Evolutionary conservation across 1,140 invertebrate genomes (phyloP), one percentile per base, ranked within the genome.

Genomic region (Ostrea edulis): DNA sequence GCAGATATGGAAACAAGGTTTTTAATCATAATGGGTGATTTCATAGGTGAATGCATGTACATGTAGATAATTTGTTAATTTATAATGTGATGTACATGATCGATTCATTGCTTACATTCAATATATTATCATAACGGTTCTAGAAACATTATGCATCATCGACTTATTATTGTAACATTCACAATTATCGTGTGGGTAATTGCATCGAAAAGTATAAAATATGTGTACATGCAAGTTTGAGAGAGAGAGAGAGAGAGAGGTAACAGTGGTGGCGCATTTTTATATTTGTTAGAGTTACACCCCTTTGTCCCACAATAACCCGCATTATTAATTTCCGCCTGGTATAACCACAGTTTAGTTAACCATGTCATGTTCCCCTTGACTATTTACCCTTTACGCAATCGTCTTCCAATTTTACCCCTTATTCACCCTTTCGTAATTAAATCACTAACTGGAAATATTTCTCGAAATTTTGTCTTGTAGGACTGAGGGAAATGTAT

Each of bases 401-500:
- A 44, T 44, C 35, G 35, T 44, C 35, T 44, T 44, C 35, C 35
- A 44, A 44, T 44, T 44, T 44, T 44, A 5, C 35, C 35, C 35
- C 35, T 44, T 44, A 44, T 44, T 44, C 35, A 5, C 5, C 35
- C 35, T 44, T 44, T 44, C 35, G 35, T 44, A 44, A 44, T 44
- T 44, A 44, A 44, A 44, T 5, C 35, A 44, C 35, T 44, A 2
- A 44, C 8, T 14, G 11, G 2, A 77, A 77, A 29, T 77, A 35
- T n/a, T 17, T 77, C 25, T 77, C 68, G 0, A 29, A 29, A 14
- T 29, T 77, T 35, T 12, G 29, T 29, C 25, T 77, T 77, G 68
- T 77, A 77, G 68, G 68, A 77, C 25, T 77, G 25, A 77, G 68
- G 68, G 68, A 77, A 35, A 77, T 77, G 4, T 29, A 77, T 35